Base-by-base conservation (phyloP, 2,113 vertebrate genomes). In the Podarcis cretensis region DNA sequence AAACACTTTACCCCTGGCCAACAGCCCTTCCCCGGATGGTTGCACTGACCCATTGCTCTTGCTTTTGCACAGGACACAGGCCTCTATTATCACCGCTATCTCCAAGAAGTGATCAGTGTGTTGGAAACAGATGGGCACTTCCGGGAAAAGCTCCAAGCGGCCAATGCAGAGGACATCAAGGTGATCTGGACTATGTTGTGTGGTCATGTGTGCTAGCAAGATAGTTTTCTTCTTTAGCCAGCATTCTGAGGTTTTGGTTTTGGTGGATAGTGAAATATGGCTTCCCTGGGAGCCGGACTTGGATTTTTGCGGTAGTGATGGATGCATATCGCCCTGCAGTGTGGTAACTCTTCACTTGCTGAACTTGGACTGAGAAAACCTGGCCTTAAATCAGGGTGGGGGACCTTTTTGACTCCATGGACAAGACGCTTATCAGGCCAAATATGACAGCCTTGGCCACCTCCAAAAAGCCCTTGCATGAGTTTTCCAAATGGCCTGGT, bases 81-180 rank as follows among this genome's bases (percentile, higher is more conserved):
- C 1, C 94, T 99, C 48, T 98, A 98, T 94, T 99, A 99, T 73
- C 98, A 98, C 92, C 92, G 98, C 5, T 99, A 99, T 88, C 97
- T 98, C 66, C 96, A 98, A 78, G 98, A 99, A 90, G 98, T 99
- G 89, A 98, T 98, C 25, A 98, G 98, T 21, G 98, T 98, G 81
- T 87, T 99, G 94, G 98, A 99, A 96, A 99, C 98, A 0, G 98
- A 99, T 6, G 97, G 98, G 25, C 98, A 98, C 95, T 99, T 99
- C 94, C 97, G 98, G 27, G 98, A 99, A 95, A 98, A 98, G 85
- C 97, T 99, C 32, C 98, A 99, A 94, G 97, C 97, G 0, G 98
- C 98, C 35, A 98, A 98, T 18, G 97, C 98, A 0, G 98, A 99
- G 35, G 98, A 99, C 93, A 98, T 99, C 84, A 99, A 98, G 97